Base-by-base conservation (phyloP, 2,113 vertebrate species). In the Ovis aries region DNA sequence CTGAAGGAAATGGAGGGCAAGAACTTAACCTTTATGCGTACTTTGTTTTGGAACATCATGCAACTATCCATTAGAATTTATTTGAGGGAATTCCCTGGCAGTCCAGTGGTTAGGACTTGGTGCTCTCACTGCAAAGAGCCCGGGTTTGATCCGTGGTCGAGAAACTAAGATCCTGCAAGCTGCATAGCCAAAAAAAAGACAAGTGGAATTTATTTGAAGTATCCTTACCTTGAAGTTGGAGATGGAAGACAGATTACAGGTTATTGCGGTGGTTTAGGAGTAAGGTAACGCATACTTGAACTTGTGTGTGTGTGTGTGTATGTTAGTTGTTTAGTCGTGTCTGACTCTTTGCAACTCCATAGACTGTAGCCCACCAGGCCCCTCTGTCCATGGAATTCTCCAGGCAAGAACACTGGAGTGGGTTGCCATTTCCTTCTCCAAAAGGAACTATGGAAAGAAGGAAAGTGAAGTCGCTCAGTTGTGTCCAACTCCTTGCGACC, bases 1-100 rank as follows among this genome's bases (percentile, higher is more conserved):
- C 33, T 48, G 31, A 87, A 64, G 21, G 64, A 48, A 77, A 5
- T 13, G 0, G 33, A 0, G 3, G 11, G 15, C 6, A 5, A 31
- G 36, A 59, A 59, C 13, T 50, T 86, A 33, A 1, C 31, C 7
- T 64, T 85, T 53, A 64, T 77, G 23, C 2, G n/a, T 19, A 45
- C 3, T 3, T 84, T 74, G 16, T 85, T 85, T 77, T 62, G 88
- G 17, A 14, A 3, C 6, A 81, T 36, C 19, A 0, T 50, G 45
- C 45, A 40, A 40, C 53, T 59, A 40, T 82, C 71, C 23, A 13
- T 7, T 81, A 84, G 36, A 90, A 60, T 92, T 90, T 77, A 59
- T 85, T 36, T 59, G 48, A 92, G 5, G 43, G 27, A 78, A 78
- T 29, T 45, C 25, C 77, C 25, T 78, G 40, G 40, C 11, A 43